Conservation (phyloP, 2,797 vertebrate species). For the Galaxias olidus region DNA sequence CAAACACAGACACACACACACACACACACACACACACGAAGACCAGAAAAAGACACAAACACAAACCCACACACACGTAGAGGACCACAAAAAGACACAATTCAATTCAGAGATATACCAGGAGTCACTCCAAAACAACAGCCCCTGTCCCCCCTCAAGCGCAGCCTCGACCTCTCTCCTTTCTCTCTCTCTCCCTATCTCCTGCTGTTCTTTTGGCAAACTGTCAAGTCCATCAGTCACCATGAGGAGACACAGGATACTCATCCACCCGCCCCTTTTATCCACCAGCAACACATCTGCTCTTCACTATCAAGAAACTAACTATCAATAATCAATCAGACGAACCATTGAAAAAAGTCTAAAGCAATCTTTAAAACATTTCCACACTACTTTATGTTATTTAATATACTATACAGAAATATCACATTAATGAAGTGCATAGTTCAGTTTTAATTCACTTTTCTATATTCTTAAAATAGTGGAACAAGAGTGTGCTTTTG, state of each 20-base stretch:
- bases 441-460: no score
- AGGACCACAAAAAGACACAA: conserved; percentile 37
- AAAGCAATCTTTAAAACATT: no score
- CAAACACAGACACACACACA: conserved; percentile 9
- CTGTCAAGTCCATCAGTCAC: conserved; percentile 81
- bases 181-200: conserved; percentile 34
- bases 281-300: conserved; percentile 39
- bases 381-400: no score
- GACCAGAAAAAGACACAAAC: conserved; percentile 20
- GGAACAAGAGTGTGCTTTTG: no score
- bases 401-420: no score
- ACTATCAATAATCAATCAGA: no score
- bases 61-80: conserved; percentile 4
- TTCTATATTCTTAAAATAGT: no score
- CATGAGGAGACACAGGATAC: conserved; percentile 71
- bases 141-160: conserved; percentile 45
- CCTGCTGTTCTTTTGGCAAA: conserved; percentile 74
- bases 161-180: conserved; percentile 42
- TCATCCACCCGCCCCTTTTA: conserved; percentile 66
- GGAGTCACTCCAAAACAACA: conserved; percentile 46
- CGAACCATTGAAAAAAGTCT: no score
- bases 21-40: neutral
- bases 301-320: no score
- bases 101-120: conserved; percentile 38
- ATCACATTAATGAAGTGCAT: no score